Conservation (phyloP, 2,113 vertebrate species). For the Rhinopithecus roxellana region DNA sequence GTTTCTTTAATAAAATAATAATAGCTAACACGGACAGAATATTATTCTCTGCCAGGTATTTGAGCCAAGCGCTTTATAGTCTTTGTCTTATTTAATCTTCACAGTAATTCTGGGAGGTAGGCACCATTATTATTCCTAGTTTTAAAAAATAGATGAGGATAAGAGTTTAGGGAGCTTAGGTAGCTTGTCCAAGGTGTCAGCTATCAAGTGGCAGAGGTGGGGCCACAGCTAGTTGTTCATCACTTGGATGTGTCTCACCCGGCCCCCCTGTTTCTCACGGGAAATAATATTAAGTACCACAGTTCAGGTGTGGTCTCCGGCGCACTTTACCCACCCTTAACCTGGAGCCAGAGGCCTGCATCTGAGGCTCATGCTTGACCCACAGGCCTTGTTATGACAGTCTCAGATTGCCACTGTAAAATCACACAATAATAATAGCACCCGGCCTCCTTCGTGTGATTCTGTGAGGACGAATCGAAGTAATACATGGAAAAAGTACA, state of each 20-base stretch:
- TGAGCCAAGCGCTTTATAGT: not conserved
- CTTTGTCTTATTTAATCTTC: not conserved
- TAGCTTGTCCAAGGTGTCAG: not conserved
- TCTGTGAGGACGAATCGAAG: not conserved
- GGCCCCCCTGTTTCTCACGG: accelerated
- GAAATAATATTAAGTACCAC: not conserved
- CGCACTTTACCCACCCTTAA: not conserved
- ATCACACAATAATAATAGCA: not conserved
- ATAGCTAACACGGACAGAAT: not conserved
- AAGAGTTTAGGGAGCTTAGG: not conserved
- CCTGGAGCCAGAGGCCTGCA: not conserved
- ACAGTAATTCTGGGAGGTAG: not conserved
- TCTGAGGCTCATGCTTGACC: not conserved
- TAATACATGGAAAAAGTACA: not conserved
- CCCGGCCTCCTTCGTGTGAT: too few species aligned
- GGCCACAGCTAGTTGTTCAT: not conserved
- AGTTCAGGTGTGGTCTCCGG: not conserved
- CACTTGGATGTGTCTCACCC: not conserved
- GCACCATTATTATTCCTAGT: not conserved
- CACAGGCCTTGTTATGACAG: accelerated
- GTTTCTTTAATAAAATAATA: conserved; percentile 39
- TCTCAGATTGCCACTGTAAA: not conserved
- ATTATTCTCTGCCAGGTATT: not conserved
- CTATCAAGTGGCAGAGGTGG: not conserved
- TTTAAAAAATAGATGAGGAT: not conserved